Conservation (phyloP, 2,888 invertebrate species). For the Rhagium mordax region DNA sequence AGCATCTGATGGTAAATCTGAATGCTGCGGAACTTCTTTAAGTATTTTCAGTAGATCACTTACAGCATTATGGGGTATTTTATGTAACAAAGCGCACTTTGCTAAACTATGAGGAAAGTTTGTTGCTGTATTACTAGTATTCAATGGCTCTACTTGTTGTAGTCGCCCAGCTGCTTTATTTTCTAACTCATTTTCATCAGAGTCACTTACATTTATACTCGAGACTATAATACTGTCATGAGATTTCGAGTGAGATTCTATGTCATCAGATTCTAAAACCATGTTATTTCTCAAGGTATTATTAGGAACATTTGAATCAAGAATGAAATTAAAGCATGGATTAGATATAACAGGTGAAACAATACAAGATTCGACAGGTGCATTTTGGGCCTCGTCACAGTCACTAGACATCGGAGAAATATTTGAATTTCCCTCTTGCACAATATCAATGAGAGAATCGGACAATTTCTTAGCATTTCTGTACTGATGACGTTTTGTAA, state of each 20-base stretch:
- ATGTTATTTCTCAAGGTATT: not conserved
- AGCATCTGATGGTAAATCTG: conserved; percentile 34
- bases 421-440: not conserved
- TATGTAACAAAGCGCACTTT: not conserved
- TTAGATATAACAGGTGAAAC: too few species aligned
- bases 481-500: not conserved
- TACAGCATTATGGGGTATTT: not conserved
- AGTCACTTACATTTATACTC: not conserved
- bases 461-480: not conserved
- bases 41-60: not conserved
- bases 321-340: not conserved
- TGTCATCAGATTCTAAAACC: not conserved
- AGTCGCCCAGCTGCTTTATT: not conserved
- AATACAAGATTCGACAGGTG: too few species aligned
- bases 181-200: not conserved
- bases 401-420: not conserved
- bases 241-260: too few species aligned
- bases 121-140: not conserved
- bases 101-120: not conserved
- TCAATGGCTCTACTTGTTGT: not conserved
- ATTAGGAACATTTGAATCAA: not conserved
- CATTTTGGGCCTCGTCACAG: too few species aligned
- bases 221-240: too few species aligned
- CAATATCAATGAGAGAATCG: not conserved
- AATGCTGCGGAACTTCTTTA: not conserved